Evolutionary conservation across 2,113 vertebrate genomes (phyloP).

Genomic region (Triplophysa dalaica): DNA sequence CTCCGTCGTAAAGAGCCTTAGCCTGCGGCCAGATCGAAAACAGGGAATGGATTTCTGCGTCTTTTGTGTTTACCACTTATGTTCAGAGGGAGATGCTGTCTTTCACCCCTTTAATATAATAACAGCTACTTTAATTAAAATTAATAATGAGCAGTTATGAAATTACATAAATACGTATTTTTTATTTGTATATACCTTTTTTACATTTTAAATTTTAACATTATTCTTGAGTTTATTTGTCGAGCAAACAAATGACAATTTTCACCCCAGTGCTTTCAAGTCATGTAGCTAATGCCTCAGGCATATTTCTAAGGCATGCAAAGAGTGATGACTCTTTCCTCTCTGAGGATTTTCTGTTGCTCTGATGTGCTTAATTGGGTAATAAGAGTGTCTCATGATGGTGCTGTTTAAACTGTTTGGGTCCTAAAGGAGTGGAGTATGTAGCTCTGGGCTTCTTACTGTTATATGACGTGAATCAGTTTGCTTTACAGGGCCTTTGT

Average conservation of each 20-base stretch:
- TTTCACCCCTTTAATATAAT: neutral
- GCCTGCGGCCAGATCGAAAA: conserved; percentile 35
- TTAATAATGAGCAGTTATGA: neutral
- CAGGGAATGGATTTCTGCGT: conserved; percentile 30
- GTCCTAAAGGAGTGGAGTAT: conserved; percentile 31
- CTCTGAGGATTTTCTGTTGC: conserved; percentile 35
- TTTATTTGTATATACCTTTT: neutral
- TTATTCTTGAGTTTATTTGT: neutral
- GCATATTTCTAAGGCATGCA: conserved; percentile 28
- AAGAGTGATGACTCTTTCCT: conserved; percentile 21
- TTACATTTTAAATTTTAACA: neutral
- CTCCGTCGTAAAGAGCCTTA: conserved; percentile 25
- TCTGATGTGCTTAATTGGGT: conserved; percentile 40
- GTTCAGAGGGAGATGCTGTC: neutral
- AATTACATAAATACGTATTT: no score
- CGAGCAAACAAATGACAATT: conserved; percentile 3
- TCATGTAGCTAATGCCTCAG: conserved; percentile 13
- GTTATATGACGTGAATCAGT: neutral
- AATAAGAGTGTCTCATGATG: conserved; percentile 41
- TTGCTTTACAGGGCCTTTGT: conserved; percentile 8
- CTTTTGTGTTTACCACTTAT: neutral
- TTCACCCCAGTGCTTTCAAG: conserved; percentile 2
- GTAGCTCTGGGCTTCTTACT: conserved; percentile 6
- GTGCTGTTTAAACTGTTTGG: conserved; percentile 23
- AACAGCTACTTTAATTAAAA: neutral